Base-by-base conservation (phyloP, 2,888 invertebrate species). In the Drosophila conformis region DNA sequence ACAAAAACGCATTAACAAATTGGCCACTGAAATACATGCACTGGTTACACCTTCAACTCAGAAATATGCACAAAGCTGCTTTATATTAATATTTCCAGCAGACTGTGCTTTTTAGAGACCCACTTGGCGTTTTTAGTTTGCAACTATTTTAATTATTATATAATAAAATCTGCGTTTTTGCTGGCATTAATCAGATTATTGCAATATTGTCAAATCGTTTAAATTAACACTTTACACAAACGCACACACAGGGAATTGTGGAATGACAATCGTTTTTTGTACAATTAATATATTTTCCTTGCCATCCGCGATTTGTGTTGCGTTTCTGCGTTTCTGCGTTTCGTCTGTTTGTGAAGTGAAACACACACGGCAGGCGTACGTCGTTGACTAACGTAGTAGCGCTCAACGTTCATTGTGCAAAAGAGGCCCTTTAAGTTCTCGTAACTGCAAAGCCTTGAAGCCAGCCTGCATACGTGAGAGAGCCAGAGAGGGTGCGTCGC, bases 191-290 rank as follows among this genome's bases (percentile, higher is more conserved):
- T 69, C 66, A 70, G 69, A 74, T 74, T 76, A 60, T 67, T 73
- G 76, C 70, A 87, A 65, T 80, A 72, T 80, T 82, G 60, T 81
- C 42, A 60, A 68, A 70, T 57, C 69, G 85, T 87, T 75, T 78
- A 64, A 71, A 78, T 73, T 69, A 80, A 81, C 71, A 78, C 76
- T 81, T 61, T 60, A 35, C 33, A 35, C 56, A n/a, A 52, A 40
- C 29, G 7, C 57, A 65, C 33, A 68, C 52, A 62, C n/a, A 53
- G 48, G 38, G 29, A 27, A 21, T 48, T 40, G 40, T 42, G 65
- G 59, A 65, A 46, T 48, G 49, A 35, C 52, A 76, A 69, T 51
- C 53, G 36, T 73, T 78, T 65, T 51, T 69, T 40, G 64, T 60
- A 61, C 66, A 25, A 15, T 61, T 71, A 65, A 54, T 75, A 46